These are phyloP conservation scores for Aplysina aerophoba DNA, from an alignment of 37 sponge, comb jelly and placozoan genomes.

Conservation along the genomic window DNA sequence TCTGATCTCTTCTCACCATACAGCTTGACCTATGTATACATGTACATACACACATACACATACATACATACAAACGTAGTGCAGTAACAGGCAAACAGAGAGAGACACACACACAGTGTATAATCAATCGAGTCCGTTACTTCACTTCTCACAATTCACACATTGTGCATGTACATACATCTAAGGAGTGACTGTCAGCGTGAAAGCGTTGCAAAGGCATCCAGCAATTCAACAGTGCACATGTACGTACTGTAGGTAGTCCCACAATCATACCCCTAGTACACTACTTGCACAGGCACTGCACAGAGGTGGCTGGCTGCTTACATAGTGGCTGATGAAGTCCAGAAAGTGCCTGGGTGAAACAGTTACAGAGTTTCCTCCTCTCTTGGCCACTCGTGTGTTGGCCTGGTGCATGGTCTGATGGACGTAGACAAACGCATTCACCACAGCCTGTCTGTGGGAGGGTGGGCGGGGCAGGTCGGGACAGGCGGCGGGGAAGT, in stretches of 20 bases:
- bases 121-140: too few relatives aligned
- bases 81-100: too few relatives aligned
- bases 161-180: too few relatives aligned
- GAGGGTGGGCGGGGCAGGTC: constrained; percentile 68
- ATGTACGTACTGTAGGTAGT: too few relatives aligned
- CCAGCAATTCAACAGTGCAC: too few relatives aligned
- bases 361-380: constrained; percentile 79
- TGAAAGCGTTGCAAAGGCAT: too few relatives aligned
- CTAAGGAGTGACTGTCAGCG: too few relatives aligned
- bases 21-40: constrained; percentile 63
- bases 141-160: too few relatives aligned
- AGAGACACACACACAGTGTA: too few relatives aligned
- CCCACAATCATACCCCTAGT: too few relatives aligned
- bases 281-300: too few relatives aligned
- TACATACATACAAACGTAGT: background rate
- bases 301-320: too few relatives aligned
- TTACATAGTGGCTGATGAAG: constrained; percentile 94
- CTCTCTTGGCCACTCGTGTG: constrained; percentile 81
- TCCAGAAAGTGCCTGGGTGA: constrained; percentile 94
- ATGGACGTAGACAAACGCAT: constrained; percentile 95
- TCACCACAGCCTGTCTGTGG: constrained; percentile 82
- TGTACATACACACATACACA: background rate
- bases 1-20: constrained; percentile 94
- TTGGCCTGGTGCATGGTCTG: constrained; percentile 92
- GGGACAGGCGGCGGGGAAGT: constrained; percentile 71